Evolutionary conservation across 2,113 vertebrate species (phyloP), one percentile per base, ranked within the genome.

Genomic region (Gambusia affinis): DNA sequence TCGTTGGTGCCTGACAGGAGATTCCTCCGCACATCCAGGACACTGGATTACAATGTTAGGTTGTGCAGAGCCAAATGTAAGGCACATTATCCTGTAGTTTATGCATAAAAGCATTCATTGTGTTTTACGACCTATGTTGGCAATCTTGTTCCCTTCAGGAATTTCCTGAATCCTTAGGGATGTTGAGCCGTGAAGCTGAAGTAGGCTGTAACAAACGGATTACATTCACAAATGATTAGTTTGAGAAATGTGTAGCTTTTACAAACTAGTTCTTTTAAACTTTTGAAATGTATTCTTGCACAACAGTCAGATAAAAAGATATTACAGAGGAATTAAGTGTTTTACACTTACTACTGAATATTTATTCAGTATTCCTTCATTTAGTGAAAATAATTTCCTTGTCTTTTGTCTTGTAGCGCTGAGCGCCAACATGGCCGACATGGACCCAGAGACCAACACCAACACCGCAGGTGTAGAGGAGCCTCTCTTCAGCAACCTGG

Each of bases 401-500:
- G 27, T 28, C 12, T 51, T 33, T 4, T 22, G 8, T 67, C 12
- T 8, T 0, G 74, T 51, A 15, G 24, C 39, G 28, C 64, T 89
- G 79, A 60, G 84, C 54, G 42, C 81, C 75, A 69, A 73, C 61
- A 95, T 95, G 94, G 92, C 84, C 17, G 93, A 94, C 19, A 76
- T 93, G 51, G 82, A 85, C 42, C 0, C 80, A 39, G 95, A 95
- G 0, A 86, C 57, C 75, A 77, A 1, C 12, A 70, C 71, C 4
- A 79, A 79, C 22, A n/a, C 73, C 80, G 72, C 64, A 73, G 79
- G 81, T 0, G 94, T 95, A 75, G 95, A 95, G 3, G 94, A 95
- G 66, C 91, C 96, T 35, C 73, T 97, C 17, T 93, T 99, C 90
- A 97, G 96, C 91, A 94, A 85, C 87, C 92, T 93, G 0, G 97